Evolutionary conservation across 64 coral and sea anemone genomes (phyloP), one percentile per base, ranked within the genome.

Genomic region (Stichodactyla mertensii): DNA sequence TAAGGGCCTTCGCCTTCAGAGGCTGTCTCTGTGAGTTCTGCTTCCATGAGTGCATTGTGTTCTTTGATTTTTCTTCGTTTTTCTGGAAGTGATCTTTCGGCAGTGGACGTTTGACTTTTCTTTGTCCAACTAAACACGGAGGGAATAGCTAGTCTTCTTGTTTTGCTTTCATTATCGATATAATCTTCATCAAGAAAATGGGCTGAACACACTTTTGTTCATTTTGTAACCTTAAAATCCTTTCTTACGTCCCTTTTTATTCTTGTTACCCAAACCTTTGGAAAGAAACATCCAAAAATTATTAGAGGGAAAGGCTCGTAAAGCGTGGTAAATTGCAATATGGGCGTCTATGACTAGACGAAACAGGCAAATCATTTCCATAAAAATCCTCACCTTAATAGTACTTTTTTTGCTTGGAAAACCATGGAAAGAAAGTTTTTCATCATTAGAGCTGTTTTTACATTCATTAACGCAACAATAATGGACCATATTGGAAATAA

Each of bases 391-490:
- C 64, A 89, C 77, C 77, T 83, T 89, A 20, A 23, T 5, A 19
- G 82, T 55, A 58, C 82, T 84, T 82, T 84, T 84, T 45, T 89
- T 69, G 56, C 82, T 84, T 54, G 88, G 88, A 83, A 89, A 84
- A 58, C 80, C 82, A 79, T 89, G 88, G 74, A 89, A 89, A 84
- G 88, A 89, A 57, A 85, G 82, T 71, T 83, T 70, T 64, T 89
- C 66, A 89, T 89, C 88, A 89, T 62, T 24, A 55, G 81, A 89
- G 20, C 82, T 89, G 80, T 84, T 89, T 89, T 84, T 89, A 84
- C 81, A 84, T 56, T 74, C 52, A 62, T 89, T 84, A 55, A 77
- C 88, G 84, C 88, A 89, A 69, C 80, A 77, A 23, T 84, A 89
- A n/a, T 89, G 88, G 82, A 84, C 80, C 81, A 89, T 89, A 58